These are phyloP conservation scores for Oxycera nigricornis DNA, from an alignment of 2,888 invertebrate genomes.

Conservation along the genomic window DNA sequence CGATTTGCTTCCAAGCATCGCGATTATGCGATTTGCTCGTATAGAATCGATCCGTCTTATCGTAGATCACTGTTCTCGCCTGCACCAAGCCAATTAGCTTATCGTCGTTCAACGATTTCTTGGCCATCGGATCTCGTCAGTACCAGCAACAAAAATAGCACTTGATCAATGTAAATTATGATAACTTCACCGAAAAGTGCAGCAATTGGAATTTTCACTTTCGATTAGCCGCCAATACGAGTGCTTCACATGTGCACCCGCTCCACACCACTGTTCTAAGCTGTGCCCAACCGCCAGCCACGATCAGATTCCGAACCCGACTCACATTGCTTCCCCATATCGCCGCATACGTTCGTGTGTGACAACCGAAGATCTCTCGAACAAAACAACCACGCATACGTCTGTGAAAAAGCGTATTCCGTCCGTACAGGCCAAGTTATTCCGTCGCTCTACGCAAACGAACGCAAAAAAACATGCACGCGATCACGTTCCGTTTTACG, in stretches of 20 bases:
- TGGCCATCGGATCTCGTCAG: not conserved
- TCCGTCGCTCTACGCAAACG: not conserved
- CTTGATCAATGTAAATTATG: not conserved
- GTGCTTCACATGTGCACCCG: not conserved
- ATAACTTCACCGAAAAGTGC: no score
- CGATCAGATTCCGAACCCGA: no score
- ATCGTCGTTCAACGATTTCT: constrained; percentile 19
- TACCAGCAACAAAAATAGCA: not conserved
- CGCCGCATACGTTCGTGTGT: not conserved
- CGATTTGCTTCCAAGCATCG: constrained; percentile 49
- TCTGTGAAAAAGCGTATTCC: not conserved
- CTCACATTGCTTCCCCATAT: not conserved
- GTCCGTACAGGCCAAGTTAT: not conserved
- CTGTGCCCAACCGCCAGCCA: no score
- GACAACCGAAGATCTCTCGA: not conserved
- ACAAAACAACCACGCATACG: not conserved
- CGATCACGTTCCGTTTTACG: constrained; percentile 19
- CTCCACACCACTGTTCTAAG: not conserved
- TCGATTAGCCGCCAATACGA: not conserved
- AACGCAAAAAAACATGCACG: not conserved
- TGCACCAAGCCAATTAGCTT: constrained; percentile 50
- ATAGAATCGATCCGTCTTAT: constrained; percentile 50
- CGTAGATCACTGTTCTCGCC: constrained; percentile 48
- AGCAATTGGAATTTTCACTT: not conserved
- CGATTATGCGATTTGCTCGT: constrained; percentile 49